Conservation (phyloP, 2,113 vertebrate genomes). For the Nyctibius bracteatus region DNA sequence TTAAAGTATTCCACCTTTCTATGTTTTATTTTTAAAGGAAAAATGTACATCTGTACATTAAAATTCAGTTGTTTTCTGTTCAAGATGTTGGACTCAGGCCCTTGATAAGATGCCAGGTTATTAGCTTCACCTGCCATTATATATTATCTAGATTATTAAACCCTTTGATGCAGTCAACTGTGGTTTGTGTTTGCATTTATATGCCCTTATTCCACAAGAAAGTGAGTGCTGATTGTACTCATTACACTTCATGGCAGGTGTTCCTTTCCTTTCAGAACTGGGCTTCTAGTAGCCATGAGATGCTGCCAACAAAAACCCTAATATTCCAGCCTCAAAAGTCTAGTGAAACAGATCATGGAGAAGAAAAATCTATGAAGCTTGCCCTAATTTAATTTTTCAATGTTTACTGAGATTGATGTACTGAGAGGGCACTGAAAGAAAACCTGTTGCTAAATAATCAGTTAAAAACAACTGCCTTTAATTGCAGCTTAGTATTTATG, state of each 20-base stretch:
- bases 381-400: neutral
- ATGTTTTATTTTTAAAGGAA: neutral
- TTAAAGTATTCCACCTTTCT: neutral
- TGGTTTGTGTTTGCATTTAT: constrained; percentile 47
- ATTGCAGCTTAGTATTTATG: constrained; percentile 51
- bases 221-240: neutral
- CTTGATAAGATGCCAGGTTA: constrained; percentile 32
- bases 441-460: constrained; percentile 69
- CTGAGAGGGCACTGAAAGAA: constrained; percentile 6
- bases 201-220: neutral
- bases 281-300: neutral
- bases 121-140: constrained; percentile 47
- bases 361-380: constrained; percentile 1
- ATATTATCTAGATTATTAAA: constrained; percentile 48
- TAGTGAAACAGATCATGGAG: neutral
- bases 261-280: neutral
- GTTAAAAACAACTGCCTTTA: constrained; percentile 62
- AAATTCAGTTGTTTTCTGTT: constrained; percentile 22
- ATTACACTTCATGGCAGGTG: neutral
- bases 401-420: constrained; percentile 44
- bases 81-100: neutral
- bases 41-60: neutral
- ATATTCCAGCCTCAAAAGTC: neutral
- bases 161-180: constrained; percentile 18
- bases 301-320: neutral